A percentile compares a stretch with the other conserved stretches of the same genome.
phyloP scores from a whole-genome alignment of 2,888 invertebrate genomes.

The Yponomeuta cagnagella region DNA sequence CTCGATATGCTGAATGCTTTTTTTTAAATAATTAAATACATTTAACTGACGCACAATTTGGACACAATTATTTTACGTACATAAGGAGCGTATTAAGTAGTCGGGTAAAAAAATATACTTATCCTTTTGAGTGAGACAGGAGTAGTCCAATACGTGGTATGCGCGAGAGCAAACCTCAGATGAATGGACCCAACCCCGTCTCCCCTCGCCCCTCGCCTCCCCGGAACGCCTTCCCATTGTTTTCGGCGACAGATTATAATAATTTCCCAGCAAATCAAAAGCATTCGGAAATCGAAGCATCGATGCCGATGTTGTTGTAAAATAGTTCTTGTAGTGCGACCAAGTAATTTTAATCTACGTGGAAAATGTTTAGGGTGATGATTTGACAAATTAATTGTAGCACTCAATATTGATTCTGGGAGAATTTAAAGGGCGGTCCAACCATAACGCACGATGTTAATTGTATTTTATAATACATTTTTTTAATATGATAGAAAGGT shows the following conservation, averaged over 20 bases:
- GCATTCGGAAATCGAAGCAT: conserved; percentile 68
- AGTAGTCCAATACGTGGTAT: conserved; percentile 3
- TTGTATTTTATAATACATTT: no score
- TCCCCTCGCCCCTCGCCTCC: conserved; percentile 29
- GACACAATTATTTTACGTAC: no score
- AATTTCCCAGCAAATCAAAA: conserved; percentile 70
- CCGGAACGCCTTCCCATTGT: conserved; percentile 60
- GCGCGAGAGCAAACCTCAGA: conserved; percentile 19
- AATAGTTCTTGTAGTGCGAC: conserved; percentile 42
- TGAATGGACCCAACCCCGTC: conserved; percentile 31
- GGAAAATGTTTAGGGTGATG: no score
- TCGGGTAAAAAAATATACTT: neutral
- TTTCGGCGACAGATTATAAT: conserved; percentile 61
- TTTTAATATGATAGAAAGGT: no score
- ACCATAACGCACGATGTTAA: no score
- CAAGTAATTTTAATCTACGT: conserved; percentile 15
- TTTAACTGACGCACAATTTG: no score
- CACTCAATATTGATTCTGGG: no score
- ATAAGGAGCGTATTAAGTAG: no score
- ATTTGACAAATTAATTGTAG: conserved; percentile 33
- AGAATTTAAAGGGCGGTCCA: no score
- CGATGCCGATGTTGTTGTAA: conserved; percentile 56
- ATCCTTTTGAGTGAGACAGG: neutral
- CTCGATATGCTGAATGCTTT: no score
- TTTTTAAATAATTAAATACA: no score